Evolutionary conservation across 2,797 vertebrate genomes (phyloP).

Genomic region (Apodemus agrarius): DNA sequence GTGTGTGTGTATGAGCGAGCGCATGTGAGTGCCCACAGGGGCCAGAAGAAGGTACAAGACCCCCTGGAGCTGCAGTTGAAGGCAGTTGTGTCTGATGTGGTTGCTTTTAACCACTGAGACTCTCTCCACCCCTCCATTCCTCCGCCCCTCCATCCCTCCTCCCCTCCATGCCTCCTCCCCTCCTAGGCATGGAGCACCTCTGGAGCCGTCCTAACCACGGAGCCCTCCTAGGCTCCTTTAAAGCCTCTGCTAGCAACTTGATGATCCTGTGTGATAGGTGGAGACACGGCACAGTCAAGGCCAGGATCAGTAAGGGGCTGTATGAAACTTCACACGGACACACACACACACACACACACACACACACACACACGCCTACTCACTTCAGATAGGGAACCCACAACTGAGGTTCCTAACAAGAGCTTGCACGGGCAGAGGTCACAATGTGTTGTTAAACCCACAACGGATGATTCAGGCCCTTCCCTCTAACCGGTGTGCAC

Average conservation of each 20-base stretch:
- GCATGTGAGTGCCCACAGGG: background rate
- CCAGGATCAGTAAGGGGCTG: background rate
- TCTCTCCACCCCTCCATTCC: background rate
- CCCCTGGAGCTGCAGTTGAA: background rate
- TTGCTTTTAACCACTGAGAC: background rate
- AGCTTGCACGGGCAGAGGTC: background rate
- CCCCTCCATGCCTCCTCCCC: background rate
- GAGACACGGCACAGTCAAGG: background rate
- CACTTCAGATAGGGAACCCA: background rate
- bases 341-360: background rate
- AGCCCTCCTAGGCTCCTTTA: background rate
- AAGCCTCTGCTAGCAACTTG: background rate
- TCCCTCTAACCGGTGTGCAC: fast-evolving
- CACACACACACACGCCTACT: background rate
- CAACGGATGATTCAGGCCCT: background rate
- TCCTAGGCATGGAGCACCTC: background rate
- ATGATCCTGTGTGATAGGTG: background rate
- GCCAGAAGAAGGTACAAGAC: background rate
- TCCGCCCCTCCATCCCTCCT: background rate
- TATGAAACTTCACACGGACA: background rate
- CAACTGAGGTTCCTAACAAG: background rate
- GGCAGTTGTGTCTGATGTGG: background rate
- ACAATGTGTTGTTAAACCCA: background rate
- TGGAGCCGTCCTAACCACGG: background rate
- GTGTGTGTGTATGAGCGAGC: too few species aligned